These are phyloP conservation scores for Colletes gigas DNA, from an alignment of 1,140 invertebrate species.

Conservation along the genomic window DNA sequence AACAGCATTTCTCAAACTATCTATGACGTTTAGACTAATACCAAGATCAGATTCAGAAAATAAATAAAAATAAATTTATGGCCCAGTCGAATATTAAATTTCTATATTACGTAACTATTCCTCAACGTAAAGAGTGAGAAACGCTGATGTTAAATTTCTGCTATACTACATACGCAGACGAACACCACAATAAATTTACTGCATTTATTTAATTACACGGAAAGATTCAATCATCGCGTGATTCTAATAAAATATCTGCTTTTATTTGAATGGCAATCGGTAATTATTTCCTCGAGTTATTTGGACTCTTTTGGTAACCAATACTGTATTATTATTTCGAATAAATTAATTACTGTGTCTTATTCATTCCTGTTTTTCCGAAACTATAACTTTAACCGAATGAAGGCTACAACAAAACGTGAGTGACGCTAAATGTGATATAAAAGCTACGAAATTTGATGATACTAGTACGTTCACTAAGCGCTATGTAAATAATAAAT, in stretches of 20 bases:
- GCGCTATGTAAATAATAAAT: background rate
- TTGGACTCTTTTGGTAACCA: background rate
- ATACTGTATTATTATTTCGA: background rate
- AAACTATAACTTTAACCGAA: background rate
- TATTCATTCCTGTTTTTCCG: background rate
- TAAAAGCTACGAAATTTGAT: conserved; percentile 6
- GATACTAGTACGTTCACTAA: background rate
- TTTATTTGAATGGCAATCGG: background rate
- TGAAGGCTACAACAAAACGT: conserved; percentile 8
- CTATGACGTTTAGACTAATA: background rate
- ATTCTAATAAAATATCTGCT: background rate
- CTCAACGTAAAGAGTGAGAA: conserved; percentile 49
- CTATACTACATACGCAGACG: conserved; percentile 63
- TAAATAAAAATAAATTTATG: background rate
- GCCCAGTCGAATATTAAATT: background rate
- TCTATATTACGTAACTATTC: background rate
- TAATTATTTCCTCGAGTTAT: background rate
- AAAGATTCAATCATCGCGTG: conserved; percentile 6
- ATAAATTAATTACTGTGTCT: background rate
- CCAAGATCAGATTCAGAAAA: background rate
- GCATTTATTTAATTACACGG: conserved; percentile 33
- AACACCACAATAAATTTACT: conserved; percentile 56
- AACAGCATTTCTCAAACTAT: conserved; percentile 61
- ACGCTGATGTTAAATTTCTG: conserved; percentile 40
- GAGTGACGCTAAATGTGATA: background rate